Evolutionary conservation across 2,797 vertebrate genomes (phyloP).

Genomic region (Masticophis lateralis): DNA sequence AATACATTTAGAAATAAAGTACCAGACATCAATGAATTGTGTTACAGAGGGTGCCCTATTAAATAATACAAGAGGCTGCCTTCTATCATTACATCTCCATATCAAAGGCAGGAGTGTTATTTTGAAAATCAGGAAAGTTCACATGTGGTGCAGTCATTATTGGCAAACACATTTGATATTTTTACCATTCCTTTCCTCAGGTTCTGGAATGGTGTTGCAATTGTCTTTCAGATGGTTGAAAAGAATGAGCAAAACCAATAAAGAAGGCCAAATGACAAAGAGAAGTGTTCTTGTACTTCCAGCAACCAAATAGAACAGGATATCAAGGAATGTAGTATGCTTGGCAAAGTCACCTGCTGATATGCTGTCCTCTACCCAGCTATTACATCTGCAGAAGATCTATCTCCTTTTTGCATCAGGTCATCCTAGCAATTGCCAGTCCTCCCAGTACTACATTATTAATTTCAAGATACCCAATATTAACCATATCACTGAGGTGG

Average conservation of each 20-base stretch:
- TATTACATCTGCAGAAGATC: not conserved
- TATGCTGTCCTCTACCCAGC: not conserved
- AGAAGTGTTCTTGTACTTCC: not conserved
- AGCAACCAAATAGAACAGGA: not conserved
- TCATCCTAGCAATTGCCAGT: not conserved
- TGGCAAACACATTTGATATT: not conserved
- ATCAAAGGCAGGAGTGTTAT: not conserved
- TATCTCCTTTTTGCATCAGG: not conserved
- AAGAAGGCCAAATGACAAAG: not conserved
- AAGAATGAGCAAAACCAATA: not conserved
- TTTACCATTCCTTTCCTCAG: no score
- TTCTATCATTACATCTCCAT: not conserved
- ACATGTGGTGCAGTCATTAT: not conserved
- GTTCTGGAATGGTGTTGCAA: not conserved
- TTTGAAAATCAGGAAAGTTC: not conserved
- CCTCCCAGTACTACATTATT: not conserved
- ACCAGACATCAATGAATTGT: not conserved
- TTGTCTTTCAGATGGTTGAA: not conserved
- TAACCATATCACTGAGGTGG: not conserved
- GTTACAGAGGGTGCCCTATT: conserved; percentile 10
- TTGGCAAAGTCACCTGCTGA: not conserved
- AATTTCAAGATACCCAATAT: not conserved
- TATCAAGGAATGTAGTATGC: not conserved
- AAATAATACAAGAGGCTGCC: conserved; percentile 6
- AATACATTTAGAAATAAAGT: not conserved